phyloP scores from a whole-genome alignment of 2,113 vertebrate genomes.

The Anolis sagrei region DNA sequence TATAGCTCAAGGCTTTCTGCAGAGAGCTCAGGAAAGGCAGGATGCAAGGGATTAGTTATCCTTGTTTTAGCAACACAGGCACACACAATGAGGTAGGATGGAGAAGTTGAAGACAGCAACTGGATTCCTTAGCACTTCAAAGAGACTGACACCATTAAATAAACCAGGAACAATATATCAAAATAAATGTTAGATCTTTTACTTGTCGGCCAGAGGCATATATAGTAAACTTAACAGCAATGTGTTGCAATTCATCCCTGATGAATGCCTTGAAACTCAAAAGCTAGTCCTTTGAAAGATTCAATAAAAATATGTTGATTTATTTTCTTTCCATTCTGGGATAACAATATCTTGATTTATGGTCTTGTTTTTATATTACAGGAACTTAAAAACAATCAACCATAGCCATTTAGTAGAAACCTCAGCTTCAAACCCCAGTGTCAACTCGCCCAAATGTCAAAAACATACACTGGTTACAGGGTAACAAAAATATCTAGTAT shows the following conservation, averaged over 20 bases:
- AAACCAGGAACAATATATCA: slow-evolving; percentile 12
- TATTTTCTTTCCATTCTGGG: slow-evolving; percentile 21
- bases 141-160: not conserved
- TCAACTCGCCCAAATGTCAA: slow-evolving; percentile 42
- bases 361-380: slow-evolving; percentile 25
- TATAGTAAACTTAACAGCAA: not conserved
- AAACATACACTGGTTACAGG: slow-evolving; percentile 36
- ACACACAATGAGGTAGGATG: not conserved
- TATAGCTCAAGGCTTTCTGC: not conserved
- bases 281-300: slow-evolving; percentile 17
- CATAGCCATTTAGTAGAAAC: slow-evolving; percentile 14
- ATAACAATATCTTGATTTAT: slow-evolving; percentile 30
- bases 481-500: slow-evolving; percentile 53
- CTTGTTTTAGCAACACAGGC: not conserved
- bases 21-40: not conserved
- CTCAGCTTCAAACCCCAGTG: not conserved
- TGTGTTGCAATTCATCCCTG: not conserved
- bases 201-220: not conserved
- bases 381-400: slow-evolving; percentile 51
- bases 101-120: not conserved
- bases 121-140: slow-evolving; percentile 6
- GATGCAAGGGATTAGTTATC: not conserved
- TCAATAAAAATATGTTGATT: slow-evolving; percentile 40
- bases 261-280: slow-evolving; percentile 8
- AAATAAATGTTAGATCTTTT: slow-evolving; percentile 12